Evolutionary conservation across 2,113 vertebrate species (phyloP).

Genomic region (Onychostruthus taczanowskii): DNA sequence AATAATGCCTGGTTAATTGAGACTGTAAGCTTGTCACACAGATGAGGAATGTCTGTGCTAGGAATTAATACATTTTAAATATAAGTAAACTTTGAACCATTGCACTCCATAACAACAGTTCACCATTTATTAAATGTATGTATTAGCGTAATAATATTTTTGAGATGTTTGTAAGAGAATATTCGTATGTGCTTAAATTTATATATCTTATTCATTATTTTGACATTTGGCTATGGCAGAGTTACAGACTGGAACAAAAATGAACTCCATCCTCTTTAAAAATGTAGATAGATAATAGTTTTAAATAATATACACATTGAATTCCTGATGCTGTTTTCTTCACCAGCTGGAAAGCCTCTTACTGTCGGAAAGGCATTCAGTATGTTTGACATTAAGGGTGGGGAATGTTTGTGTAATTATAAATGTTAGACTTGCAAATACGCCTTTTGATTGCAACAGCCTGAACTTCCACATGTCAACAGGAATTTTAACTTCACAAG

Average conservation of each 20-base stretch:
- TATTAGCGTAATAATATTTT: neutral
- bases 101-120: neutral
- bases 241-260: neutral
- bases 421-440: conserved; percentile 59
- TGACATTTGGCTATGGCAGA: neutral
- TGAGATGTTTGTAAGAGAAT: neutral
- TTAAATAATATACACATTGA: neutral
- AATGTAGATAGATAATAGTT: neutral
- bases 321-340: conserved; percentile 24
- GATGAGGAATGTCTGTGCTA: neutral
- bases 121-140: neutral
- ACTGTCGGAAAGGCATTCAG: conserved; percentile 24
- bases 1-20: neutral
- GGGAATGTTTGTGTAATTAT: conserved; percentile 63
- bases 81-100: neutral
- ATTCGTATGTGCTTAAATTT: neutral
- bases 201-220: neutral
- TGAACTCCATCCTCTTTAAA: neutral
- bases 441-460: conserved; percentile 57
- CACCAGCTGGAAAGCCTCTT: conserved; percentile 52
- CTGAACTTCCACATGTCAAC: conserved; percentile 54
- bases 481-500: conserved; percentile 30
- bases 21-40: neutral
- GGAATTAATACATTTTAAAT: neutral
- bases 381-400: conserved; percentile 54